Evolutionary conservation across 2,888 invertebrate species (phyloP).

Genomic region (Phortica okadai): DNA sequence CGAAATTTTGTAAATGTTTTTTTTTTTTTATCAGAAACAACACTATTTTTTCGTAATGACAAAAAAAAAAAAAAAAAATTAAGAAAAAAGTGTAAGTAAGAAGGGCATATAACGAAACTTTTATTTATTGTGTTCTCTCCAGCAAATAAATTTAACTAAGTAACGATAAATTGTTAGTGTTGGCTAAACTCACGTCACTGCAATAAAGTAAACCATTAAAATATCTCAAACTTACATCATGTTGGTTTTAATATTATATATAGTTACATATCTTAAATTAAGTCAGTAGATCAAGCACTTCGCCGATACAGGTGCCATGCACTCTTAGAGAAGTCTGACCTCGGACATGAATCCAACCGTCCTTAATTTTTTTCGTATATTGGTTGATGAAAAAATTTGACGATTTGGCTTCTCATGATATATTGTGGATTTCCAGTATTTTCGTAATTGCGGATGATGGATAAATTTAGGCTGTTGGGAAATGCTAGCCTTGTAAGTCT

Average conservation of each 20-base stretch:
- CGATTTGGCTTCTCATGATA: too few relatives aligned
- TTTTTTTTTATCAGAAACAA: background rate
- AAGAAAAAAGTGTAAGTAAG: background rate
- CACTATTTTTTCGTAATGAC: background rate
- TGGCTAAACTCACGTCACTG: slow-evolving; percentile 21
- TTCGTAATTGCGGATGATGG: too few relatives aligned
- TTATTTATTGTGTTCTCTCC: slow-evolving; percentile 23
- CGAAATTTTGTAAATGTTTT: background rate
- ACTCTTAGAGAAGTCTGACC: too few relatives aligned
- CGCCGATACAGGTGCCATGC: too few relatives aligned
- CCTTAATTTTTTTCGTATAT: too few relatives aligned
- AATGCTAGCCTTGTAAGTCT: too few relatives aligned
- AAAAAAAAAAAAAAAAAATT: background rate
- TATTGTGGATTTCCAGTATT: too few relatives aligned
- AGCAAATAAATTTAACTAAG: slow-evolving; percentile 2
- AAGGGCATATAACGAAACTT: background rate
- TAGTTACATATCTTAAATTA: background rate
- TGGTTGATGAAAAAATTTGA: too few relatives aligned
- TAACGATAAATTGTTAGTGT: slow-evolving; percentile 10
- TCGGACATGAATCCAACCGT: too few relatives aligned
- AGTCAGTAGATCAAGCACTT: background rate
- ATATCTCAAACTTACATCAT: slow-evolving; percentile 11
- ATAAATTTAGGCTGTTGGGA: too few relatives aligned
- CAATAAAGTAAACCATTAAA: slow-evolving; percentile 30
- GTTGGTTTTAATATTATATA: background rate